A percentile compares a stretch with the other conserved stretches of the same genome.
phyloP scores from a whole-genome alignment of 2,113 vertebrate species.

The Lamprologus lemairii region DNA sequence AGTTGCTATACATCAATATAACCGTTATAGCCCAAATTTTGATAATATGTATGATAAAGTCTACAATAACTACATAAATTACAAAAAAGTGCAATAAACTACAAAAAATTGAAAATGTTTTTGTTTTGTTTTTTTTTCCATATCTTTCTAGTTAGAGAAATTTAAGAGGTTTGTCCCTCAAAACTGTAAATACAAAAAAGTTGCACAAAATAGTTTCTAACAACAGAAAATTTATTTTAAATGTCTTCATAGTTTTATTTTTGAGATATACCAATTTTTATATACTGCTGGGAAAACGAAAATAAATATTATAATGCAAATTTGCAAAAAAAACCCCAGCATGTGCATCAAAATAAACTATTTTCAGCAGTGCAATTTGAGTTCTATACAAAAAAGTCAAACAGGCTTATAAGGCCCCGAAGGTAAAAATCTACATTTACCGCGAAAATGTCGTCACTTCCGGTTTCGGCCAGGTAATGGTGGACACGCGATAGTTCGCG shows the following conservation, averaged over 20 bases:
- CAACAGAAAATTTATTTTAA: background rate
- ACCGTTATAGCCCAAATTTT: background rate
- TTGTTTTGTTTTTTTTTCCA: rapidly evolving
- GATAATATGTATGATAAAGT: background rate
- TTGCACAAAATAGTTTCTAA: background rate
- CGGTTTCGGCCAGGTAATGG: too few relatives aligned
- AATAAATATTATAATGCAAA: background rate
- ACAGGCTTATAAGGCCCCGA: too few relatives aligned
- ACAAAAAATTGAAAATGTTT: background rate
- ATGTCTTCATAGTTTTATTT: background rate
- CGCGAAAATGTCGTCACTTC: too few relatives aligned
- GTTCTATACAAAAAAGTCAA: too few relatives aligned
- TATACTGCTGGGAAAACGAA: background rate
- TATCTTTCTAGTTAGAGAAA: background rate
- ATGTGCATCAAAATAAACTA: too few relatives aligned
- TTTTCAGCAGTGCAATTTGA: too few relatives aligned
- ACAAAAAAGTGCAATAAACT: background rate
- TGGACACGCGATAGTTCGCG: too few relatives aligned
- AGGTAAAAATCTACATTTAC: too few relatives aligned
- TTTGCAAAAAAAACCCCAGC: background rate
- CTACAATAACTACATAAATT: background rate
- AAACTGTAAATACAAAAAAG: background rate
- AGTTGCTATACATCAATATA: background rate
- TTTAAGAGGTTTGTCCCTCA: background rate
- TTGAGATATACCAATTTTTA: background rate